Conservation (phyloP, 1,140 invertebrate species). For the Archivesica marissinica region DNA sequence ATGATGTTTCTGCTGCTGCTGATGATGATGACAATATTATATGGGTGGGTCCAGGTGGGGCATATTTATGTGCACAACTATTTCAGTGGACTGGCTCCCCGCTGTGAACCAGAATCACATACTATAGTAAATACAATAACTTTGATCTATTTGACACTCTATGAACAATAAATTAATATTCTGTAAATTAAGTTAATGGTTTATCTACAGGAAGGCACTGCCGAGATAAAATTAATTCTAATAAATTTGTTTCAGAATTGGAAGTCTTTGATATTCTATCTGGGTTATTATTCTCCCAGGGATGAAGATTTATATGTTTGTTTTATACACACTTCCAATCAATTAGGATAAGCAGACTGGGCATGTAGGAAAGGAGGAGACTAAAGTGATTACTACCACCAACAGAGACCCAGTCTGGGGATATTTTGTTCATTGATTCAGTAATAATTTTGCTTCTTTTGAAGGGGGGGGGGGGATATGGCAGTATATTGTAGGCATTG, state of each 20-base stretch:
- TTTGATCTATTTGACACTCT: not conserved
- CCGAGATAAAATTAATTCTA: not conserved
- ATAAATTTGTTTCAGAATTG: not conserved
- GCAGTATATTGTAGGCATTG: no score
- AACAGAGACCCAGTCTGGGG: not conserved
- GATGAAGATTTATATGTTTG: not conserved
- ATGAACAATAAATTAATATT: not conserved
- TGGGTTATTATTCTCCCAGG: not conserved
- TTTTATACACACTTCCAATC: not conserved
- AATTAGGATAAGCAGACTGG: not conserved
- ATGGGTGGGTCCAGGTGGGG: no score
- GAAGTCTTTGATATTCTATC: slow-evolving; percentile 3
- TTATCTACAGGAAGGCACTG: not conserved
- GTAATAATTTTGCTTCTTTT: no score
- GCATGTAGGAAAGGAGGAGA: not conserved
- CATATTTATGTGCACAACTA: no score
- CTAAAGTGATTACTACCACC: not conserved
- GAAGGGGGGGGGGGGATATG: no score
- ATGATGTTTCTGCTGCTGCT: no score
- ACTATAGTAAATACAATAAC: no score
- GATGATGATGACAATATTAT: no score
- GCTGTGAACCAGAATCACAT: no score
- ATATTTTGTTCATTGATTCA: not conserved
- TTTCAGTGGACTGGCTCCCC: no score
- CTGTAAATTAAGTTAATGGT: not conserved